phyloP scores from a whole-genome alignment of 2,797 vertebrate species.

The Sphenopsis melanotis region DNA sequence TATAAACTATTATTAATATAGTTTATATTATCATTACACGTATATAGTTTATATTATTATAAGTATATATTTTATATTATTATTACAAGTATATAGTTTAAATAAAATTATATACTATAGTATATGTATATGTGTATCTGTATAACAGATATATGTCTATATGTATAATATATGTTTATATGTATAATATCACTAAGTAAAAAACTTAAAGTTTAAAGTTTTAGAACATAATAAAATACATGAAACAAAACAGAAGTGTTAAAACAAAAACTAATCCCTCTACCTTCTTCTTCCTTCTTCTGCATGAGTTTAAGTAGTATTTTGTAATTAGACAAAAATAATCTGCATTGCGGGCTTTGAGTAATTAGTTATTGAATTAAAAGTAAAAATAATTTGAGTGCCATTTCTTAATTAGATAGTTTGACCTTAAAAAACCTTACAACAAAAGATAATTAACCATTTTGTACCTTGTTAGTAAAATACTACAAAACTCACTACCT shows the following conservation, averaged over 20 bases:
- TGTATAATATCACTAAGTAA: too few relatives aligned
- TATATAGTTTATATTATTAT: neutral
- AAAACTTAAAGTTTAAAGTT: too few relatives aligned
- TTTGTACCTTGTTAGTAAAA: neutral
- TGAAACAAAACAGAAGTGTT: neutral
- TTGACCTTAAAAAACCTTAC: neutral
- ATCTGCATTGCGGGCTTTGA: rapidly evolving
- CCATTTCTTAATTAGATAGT: neutral
- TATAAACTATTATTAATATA: too few relatives aligned
- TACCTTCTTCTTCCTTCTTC: neutral
- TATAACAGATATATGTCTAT: too few relatives aligned
- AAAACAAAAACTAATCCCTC: neutral
- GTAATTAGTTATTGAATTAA: neutral
- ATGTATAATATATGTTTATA: neutral
- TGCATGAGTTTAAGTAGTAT: neutral
- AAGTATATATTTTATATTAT: neutral
- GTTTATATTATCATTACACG: neutral
- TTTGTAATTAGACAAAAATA: neutral
- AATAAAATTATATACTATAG: neutral
- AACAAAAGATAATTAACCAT: neutral
- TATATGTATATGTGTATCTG: neutral
- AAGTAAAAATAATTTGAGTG: neutral
- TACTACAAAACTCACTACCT: neutral
- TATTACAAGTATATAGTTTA: neutral
- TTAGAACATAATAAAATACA: neutral